Base-by-base conservation (phyloP, 2,797 vertebrate species). In the Gadopsis bispinosus region DNA sequence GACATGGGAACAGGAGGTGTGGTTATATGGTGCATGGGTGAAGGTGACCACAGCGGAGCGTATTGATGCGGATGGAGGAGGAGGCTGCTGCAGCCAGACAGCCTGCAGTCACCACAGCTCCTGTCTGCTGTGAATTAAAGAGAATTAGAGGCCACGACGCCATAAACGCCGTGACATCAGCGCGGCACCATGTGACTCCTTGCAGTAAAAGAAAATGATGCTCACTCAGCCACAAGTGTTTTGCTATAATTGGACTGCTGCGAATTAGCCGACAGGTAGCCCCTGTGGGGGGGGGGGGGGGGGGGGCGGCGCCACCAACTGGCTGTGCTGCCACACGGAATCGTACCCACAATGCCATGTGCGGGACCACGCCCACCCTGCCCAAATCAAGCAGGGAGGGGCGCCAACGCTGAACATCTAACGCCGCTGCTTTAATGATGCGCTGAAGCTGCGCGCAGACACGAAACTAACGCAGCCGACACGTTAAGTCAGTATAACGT, bases 131-230 rank as follows among this genome's bases (percentile, higher is more conserved):
- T 80, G 59, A 91, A 91, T 91, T 90, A 90, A 75, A 64, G 73
- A 83, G 82, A 89, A 89, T 91, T 86, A 90, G 83, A 83, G 88
- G 87, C 72, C 86, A 79, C 22, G 6, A 79, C 22, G 6, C 81
- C 58, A 68, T 89, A 82, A 90, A 88, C 80, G 79, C 81, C 9
- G 90, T 93, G 93, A 93, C 93, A 88, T 92, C 93, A 91, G 66
- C 35, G 78, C 71, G 43, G 78, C 85, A 68, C 84, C 80, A 71
- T 66, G 71, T 79, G 88, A 91, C 75, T 87, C 80, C 83, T 73
- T 63, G 85, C 48, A 81, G 91, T 91, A 87, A 92, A 89, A 92
- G 79, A 84, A 87, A 88, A 90, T 71, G 1, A 77, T 71, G 63
- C 73, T 72, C 26, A 26, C 26, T 1, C 26, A 26, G 26, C 26